Base-by-base conservation (phyloP, 2,113 vertebrate genomes). In the Gorsachius goisagi region DNA sequence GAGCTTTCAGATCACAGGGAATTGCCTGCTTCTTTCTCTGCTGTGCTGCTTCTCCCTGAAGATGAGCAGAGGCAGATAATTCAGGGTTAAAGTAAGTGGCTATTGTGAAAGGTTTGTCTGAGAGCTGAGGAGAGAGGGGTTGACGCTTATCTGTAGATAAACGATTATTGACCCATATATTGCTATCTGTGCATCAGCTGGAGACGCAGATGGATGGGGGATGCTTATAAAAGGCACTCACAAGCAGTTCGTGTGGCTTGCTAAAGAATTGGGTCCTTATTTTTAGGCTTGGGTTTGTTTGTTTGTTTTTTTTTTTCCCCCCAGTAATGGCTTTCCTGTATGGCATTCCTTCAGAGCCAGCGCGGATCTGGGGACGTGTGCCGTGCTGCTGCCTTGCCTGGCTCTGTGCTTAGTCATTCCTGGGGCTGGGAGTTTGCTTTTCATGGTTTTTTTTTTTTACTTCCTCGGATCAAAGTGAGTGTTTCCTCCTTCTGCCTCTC, bases 31-130 rank as follows among this genome's bases (percentile, higher is more conserved):
- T 27, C 91, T 88, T 83, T 35, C 77, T 93, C 60, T 80, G 90
- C 88, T 23, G 39, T 33, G 78, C 62, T 86, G 86, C 60, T 83
- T 49, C 37, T 88, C 85, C 85, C 87, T 32, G 79, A 85, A 76
- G 83, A 49, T 55, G 77, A 95, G 88, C 78, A 71, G 78, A 91
- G 77, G 71, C 30, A 52, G 88, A 85, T 87, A 88, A 94, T 89
- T 95, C 92, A 90, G 96, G 95, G 94, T 96, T 96, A 95, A 96
- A 90, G 76, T 88, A 85, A 90, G 58, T 88, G 88, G 63, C 79
- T 93, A n/a, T 93, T 90, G 89, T 88, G 39, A 86, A 80, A 92
- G 95, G 71, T 90, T 88, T 63, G 45, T 53, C 79, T 78, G 92
- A 24, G 68, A 90, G 86, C 5, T 1, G 82, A 32, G 6, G 16